A percentile compares a stretch with the other conserved stretches of the same genome.
Conservation (phyloP, 1,140 invertebrate species). For the Drosophila auraria region DNA sequence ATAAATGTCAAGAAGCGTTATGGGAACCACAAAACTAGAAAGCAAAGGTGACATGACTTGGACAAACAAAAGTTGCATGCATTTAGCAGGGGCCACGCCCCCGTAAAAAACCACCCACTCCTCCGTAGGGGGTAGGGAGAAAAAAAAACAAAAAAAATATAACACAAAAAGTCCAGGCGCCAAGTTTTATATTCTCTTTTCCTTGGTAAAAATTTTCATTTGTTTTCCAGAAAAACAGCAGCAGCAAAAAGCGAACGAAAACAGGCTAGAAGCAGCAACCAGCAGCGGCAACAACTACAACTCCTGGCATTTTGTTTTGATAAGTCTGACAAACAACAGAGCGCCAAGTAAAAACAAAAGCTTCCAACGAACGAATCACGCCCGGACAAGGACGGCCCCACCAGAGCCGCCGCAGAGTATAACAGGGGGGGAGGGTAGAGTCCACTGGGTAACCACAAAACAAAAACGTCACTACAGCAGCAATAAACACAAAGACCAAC, state of each 20-base stretch:
- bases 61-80: slow-evolving; percentile 66
- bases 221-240: slow-evolving; percentile 63
- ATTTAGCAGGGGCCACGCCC: slow-evolving; percentile 23
- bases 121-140: background rate
- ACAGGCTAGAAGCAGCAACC: slow-evolving; percentile 32
- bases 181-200: slow-evolving; percentile 59
- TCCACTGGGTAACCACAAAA: slow-evolving; percentile 67
- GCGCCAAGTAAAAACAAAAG: slow-evolving; percentile 76
- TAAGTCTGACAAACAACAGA: slow-evolving; percentile 73
- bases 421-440: slow-evolving; percentile 7
- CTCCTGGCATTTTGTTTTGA: slow-evolving; percentile 76
- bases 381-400: slow-evolving; percentile 16
- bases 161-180: slow-evolving; percentile 41
- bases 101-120: slow-evolving; percentile 8
- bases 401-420: background rate
- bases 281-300: slow-evolving; percentile 41
- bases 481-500: slow-evolving; percentile 31
- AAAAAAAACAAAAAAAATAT: background rate
- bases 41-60: slow-evolving; percentile 46
- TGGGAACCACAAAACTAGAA: slow-evolving; percentile 42
- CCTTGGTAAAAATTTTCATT: slow-evolving; percentile 60
- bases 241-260: slow-evolving; percentile 55
- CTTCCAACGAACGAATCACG: slow-evolving; percentile 57
- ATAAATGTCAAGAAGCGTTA: slow-evolving; percentile 27
- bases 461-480: slow-evolving; percentile 69